These are phyloP conservation scores for Aplodontia rufa DNA, from an alignment of 2,113 vertebrate species.

Conservation along the genomic window DNA sequence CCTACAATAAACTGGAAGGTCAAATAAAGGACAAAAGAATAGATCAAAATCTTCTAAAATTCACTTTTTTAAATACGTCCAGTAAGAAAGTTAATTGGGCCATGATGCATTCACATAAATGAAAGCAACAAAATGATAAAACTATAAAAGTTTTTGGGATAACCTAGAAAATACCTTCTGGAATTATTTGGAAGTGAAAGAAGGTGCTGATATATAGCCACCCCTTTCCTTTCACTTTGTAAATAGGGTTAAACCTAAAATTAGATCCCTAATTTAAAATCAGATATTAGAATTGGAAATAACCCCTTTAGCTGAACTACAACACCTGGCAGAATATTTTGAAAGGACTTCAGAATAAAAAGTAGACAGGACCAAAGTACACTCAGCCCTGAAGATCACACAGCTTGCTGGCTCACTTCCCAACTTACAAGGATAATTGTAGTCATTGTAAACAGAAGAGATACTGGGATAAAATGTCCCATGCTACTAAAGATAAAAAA, in stretches of 20 bases:
- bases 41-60: not conserved
- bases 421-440: not conserved
- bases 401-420: too few species aligned
- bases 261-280: not conserved
- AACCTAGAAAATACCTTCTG: not conserved
- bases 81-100: not conserved
- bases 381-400: not conserved
- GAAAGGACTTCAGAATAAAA: not conserved
- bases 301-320: not conserved
- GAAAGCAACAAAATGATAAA: not conserved
- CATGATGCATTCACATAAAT: not conserved
- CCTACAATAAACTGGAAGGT: not conserved
- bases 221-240: not conserved
- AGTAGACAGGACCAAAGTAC: not conserved
- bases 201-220: not conserved
- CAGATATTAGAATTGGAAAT: not conserved
- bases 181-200: not conserved
- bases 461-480: fast-evolving
- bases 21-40: not conserved
- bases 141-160: not conserved
- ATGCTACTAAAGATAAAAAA: not conserved
- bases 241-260: not conserved
- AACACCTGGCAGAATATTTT: not conserved
- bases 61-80: not conserved
- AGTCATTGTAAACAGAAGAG: not conserved